Evolutionary conservation across 2,888 invertebrate genomes (phyloP), one percentile per base, ranked within the genome.

Genomic region (Congeria kusceri): DNA sequence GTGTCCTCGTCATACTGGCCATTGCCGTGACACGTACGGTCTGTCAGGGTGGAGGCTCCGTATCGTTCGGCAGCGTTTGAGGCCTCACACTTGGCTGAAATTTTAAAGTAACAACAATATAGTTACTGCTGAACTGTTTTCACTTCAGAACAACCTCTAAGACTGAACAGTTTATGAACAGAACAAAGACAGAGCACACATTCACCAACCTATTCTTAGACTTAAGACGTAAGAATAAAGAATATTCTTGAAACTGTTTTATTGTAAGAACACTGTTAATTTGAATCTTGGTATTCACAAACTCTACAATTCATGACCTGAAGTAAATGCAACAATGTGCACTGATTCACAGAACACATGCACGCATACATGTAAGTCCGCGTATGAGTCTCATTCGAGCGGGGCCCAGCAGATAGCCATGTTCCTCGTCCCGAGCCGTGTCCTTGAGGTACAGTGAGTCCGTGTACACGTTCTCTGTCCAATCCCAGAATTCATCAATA

Each of bases 381-480:
- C 91, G 63, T 49, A 91, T 86, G 39, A 90, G 90, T 62, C 89
- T 73, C 68, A 90, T 77, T 69, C 90, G 78, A 18, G 89, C 88
- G 18, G 87, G 74, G n/a, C 91, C 91, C n/a, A 91, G 81, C n/a
- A 90, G 74, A 7, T 80, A 76, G 4, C 83, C 86, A 76, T 88
- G 87, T 64, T 84, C 87, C 56, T 87, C 86, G 39, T 79, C 65
- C 23, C 77, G 49, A 9, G 63, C 58, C 3, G 85, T 28, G 18
- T 89, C 86, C 44, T 85, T 80, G 11, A 78, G 73, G 72, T 89
- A 87, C 11, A 91, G 73, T 0, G 82, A 77, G 7, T 77, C 84
- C 7, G 83, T 82, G 65, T 89, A 74, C 15, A 87, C 87, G 13
- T 83, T 77, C 63, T 89, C 80, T 18, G 87, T 81, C 91, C 91